Evolutionary conservation across 1,140 invertebrate genomes (phyloP), one percentile per base, ranked within the genome.

Genomic region (Drosophila miranda): DNA sequence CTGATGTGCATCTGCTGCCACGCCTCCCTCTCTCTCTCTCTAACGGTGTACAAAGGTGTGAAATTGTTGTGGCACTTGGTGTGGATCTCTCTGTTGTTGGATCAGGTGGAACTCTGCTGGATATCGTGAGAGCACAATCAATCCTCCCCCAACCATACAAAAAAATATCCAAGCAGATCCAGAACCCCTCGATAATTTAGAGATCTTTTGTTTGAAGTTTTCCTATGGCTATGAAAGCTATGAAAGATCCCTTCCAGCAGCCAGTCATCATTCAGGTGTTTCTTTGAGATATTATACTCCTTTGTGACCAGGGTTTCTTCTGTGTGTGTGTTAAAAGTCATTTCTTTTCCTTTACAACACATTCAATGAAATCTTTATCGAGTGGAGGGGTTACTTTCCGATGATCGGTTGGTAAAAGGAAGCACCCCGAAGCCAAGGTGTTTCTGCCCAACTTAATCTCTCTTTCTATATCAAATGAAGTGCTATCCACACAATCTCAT

Each of bases 31-130:
- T 9, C n/a, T 9, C 8, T 7, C 6, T 7, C 68, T 52, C 80
- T 86, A 83, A 86, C 80, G 81, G 80, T 64, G 53, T 26, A 26
- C 16, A 49, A 59, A 83, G 80, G 80, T 83, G 80, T 83, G 81
- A 83, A 86, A 80, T 76, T 67, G 64, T 63, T 70, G 62, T 72
- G 79, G 60, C 34, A 57, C 52, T 71, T 63, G 58, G 6, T 44
- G 52, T 66, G 30, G 61, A 74, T 74, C 30, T 62, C 58, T 5
- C 23, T 26, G 64, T 43, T 82, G 67, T 77, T 86, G 77, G 52
- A 86, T 84, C 80, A 86, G 78, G 77, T 80, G 78, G 66, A 60
- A 67, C 46, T 19, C 80, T 43, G 80, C 81, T 84, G 76, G 81
- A 84, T 77, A 81, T 81, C 76, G 66, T 83, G 76, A 59, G 53